Conservation (phyloP, 2,797 vertebrate species). For the Mionectes olivaceus region DNA sequence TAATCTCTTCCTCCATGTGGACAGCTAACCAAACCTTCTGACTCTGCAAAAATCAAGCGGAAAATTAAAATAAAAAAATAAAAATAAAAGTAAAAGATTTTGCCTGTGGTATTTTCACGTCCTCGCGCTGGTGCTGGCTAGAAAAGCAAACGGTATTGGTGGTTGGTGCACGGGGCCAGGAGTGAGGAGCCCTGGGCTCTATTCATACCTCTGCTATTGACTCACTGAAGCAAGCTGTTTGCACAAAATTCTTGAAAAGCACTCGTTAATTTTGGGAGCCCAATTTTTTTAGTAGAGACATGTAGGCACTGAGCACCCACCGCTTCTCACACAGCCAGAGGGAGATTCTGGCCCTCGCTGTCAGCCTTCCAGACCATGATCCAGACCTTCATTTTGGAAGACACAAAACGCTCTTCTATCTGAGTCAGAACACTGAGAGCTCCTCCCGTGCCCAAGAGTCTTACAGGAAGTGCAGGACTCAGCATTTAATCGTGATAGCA, state of each 20-base stretch:
- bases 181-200: slow-evolving; percentile 18
- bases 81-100: neutral
- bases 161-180: slow-evolving; percentile 28
- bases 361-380: neutral
- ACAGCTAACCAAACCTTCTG: slow-evolving; percentile 46
- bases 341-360: neutral
- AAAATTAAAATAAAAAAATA: neutral
- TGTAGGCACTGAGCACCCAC: neutral
- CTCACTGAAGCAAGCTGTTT: slow-evolving; percentile 17
- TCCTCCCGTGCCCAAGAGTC: neutral
- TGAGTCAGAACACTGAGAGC: neutral
- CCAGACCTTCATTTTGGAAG: neutral
- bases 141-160: slow-evolving; percentile 41
- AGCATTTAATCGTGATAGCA: neutral
- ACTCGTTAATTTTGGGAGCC: neutral
- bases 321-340: neutral
- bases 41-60: slow-evolving; percentile 42
- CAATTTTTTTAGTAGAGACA: neutral
- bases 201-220: slow-evolving; percentile 24
- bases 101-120: slow-evolving; percentile 60
- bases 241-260: slow-evolving; percentile 65
- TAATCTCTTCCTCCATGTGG: neutral
- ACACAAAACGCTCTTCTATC: neutral
- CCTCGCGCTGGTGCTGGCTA: slow-evolving; percentile 13
- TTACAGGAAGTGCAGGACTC: neutral